phyloP scores from a whole-genome alignment of 2,888 invertebrate species.

The Papilio gigon region DNA sequence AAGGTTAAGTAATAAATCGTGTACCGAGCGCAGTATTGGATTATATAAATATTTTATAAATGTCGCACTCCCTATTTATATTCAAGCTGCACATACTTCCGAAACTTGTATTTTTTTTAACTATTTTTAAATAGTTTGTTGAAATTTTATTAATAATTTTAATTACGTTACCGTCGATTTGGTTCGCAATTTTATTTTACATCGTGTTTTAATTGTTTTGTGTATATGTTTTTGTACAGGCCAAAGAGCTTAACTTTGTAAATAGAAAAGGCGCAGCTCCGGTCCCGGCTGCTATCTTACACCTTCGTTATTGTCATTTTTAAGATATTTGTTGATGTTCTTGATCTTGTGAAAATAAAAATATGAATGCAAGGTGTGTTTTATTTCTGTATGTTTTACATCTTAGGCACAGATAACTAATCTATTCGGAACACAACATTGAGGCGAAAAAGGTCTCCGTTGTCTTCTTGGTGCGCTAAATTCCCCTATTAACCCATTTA shows the following conservation, averaged over 20 bases:
- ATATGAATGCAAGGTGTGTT: conserved; percentile 54
- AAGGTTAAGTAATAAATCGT: conserved; percentile 62
- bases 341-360: conserved; percentile 81
- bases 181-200: conserved; percentile 71
- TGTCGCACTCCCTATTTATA: conserved; percentile 32
- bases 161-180: conserved; percentile 74
- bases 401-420: background rate
- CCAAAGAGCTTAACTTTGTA: conserved; percentile 80
- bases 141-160: conserved; percentile 78
- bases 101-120: conserved; percentile 54
- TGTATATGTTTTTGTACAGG: conserved; percentile 76
- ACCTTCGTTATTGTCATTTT: conserved; percentile 80
- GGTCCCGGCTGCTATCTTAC: conserved; percentile 63
- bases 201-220: conserved; percentile 58
- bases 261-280: conserved; percentile 70
- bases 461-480: too few species aligned
- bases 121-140: conserved; percentile 63
- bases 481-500: too few species aligned
- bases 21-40: conserved; percentile 71
- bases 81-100: conserved; percentile 45
- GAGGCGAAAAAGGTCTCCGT: too few species aligned
- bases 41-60: conserved; percentile 44
- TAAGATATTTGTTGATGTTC: conserved; percentile 83
- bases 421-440: too few species aligned
- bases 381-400: conserved; percentile 39